Base-by-base conservation (phyloP, 1,140 invertebrate genomes). In the Procambarus virginalis region DNA sequence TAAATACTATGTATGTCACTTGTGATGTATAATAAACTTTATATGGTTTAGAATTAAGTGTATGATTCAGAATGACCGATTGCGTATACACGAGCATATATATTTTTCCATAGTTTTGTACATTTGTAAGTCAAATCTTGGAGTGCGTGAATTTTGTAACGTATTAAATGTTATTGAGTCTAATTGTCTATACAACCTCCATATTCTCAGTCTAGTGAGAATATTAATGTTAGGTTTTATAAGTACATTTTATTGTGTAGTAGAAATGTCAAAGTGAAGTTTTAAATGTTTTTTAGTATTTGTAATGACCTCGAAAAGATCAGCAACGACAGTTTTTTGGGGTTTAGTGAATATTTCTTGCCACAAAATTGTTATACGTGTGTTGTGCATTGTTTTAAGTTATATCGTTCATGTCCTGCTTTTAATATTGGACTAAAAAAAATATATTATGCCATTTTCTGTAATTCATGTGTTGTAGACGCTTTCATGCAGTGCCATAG, bases 41-140 rank as follows among this genome's bases (percentile, higher is more conserved):
- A 17, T 68, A 73, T 34, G 68, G 22, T 34, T 73, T 73, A 73
- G 68, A 20, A 73, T 73, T 73, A 73, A 73, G 68, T 73, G 68
- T 34, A 9, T 22, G n/a, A 34, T 14, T 9, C 5, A 2, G 68
- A 34, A 22, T 8, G 22, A 73, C 8, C 64, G 17, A 10, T 34
- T 22, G 68, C 6, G n/a, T 22, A 73, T 22, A 73, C n/a, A 73
- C 34, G 68, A 64, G 60, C 20, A 20, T 64, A 64, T 20, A 20
- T 64, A 20, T 64, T 64, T 64, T 64, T 64, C 60, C 60, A 14
- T 4, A 4, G 2, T 34, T 73, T 0, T 73, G 68, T 73, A 34
- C 10, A 10, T 34, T 22, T 73, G n/a, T 34, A 20, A 73, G 22
- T 8, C n/a, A 73, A 34, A 73, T 73, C 22, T 9, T n/a, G n/a